Evolutionary conservation across 2,888 invertebrate species (phyloP), one percentile per base, ranked within the genome.

Genomic region (Watsonalla binaria): DNA sequence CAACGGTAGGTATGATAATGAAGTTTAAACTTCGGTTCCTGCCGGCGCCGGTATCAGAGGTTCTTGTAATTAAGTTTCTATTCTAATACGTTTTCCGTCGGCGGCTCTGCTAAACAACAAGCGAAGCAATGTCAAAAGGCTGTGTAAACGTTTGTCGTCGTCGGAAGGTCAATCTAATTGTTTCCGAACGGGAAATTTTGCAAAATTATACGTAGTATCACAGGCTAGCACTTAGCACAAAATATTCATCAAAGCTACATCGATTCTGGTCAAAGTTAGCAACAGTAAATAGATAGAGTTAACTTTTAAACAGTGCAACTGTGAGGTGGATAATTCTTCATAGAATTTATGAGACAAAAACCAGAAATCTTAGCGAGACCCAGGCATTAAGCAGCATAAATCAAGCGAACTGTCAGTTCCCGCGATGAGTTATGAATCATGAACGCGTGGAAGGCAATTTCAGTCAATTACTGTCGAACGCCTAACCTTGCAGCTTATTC

Each of bases 401-500:
- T 78, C 76, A 75, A 66, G 63, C 57, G 58, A 65, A 59, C 58
- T 59, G 69, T 62, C 67, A 60, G 68, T 63, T 66, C 58, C 63
- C 54, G 64, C 67, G 66, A 70, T 72, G 70, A 80, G 76, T 78
- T 78, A 78, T 82, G 78, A 82, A 73, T 80, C 80, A 80, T 76
- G 76, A 71, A 72, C 74, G 75, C 70, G 70, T 74, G 70, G 70
- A 69, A 70, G 69, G 76, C 80, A 79, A 83, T 84, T 81, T 81
- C 80, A 74, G 72, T 73, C 84, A 82, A 85, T 86, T 86, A 80
- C 78, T 65, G 68, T 66, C 67, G 49, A 49, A 49, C 61, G 62
- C 60, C 67, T 73, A 79, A 78, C 80, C 82, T 79, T 80, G 78
- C 62, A 59, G 65, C 68, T 63, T 61, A 72, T 74, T 77, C 61